phyloP scores from a whole-genome alignment of 2,797 vertebrate species.

The Kryptopterus vitreolus region DNA sequence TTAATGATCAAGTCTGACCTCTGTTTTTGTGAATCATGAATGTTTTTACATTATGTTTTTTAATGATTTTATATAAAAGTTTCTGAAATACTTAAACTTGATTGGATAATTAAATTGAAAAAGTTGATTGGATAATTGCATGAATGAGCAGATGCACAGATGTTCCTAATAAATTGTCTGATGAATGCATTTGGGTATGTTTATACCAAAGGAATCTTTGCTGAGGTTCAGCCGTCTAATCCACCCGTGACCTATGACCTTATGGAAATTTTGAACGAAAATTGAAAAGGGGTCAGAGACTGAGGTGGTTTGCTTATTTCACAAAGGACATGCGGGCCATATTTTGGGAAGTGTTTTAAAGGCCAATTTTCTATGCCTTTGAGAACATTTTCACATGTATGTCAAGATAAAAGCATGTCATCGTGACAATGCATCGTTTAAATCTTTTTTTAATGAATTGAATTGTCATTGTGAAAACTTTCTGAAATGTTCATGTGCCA shows the following conservation, averaged over 20 bases:
- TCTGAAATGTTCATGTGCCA: background rate
- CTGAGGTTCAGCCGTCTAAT: background rate
- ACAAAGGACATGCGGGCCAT: background rate
- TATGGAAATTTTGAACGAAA: background rate
- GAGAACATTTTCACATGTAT: background rate
- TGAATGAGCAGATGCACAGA: background rate
- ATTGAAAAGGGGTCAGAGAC: background rate
- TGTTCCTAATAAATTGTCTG: background rate
- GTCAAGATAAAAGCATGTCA: slow-evolving; percentile 1
- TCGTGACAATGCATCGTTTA: background rate
- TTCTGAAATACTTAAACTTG: background rate
- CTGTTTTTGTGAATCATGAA: background rate
- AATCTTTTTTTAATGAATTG: background rate
- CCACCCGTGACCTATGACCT: background rate
- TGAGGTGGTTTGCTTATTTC: background rate
- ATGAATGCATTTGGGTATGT: background rate
- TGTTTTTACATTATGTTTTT: background rate
- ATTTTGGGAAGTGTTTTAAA: background rate
- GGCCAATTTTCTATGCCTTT: background rate
- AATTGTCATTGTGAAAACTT: background rate
- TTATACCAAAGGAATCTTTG: background rate
- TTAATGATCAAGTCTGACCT: background rate
- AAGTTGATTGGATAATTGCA: background rate
- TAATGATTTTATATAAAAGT: background rate
- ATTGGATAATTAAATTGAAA: too few species aligned